These are phyloP conservation scores for Nymphicus hollandicus DNA, from an alignment of 2,113 vertebrate genomes.

Conservation along the genomic window DNA sequence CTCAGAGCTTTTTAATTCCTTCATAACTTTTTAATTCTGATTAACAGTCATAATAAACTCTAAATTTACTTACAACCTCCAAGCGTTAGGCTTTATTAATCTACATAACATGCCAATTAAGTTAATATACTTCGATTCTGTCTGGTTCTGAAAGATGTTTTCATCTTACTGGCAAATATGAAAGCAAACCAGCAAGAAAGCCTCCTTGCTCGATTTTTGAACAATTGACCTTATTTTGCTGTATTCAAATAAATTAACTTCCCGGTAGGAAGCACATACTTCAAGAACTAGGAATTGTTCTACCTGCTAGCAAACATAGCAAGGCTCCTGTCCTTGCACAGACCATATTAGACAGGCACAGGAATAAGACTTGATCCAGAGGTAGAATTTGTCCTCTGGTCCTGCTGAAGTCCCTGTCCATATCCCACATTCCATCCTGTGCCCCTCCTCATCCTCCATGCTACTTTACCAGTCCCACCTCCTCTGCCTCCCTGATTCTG, in stretches of 20 bases:
- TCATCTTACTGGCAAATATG: not conserved
- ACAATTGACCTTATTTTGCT: not conserved
- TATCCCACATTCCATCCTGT: not conserved
- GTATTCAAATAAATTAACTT: not conserved
- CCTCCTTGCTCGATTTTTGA: not conserved
- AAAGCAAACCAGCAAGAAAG: not conserved
- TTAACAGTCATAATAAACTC: constrained; percentile 50
- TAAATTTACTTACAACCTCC: constrained; percentile 23
- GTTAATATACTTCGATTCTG: not conserved
- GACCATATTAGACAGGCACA: not conserved
- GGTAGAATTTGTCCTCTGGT: not conserved
- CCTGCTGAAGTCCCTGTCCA: not conserved
- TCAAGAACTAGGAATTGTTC: not conserved
- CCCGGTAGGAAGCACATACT: not conserved
- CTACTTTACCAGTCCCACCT: not conserved
- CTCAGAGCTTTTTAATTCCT: constrained; percentile 11
- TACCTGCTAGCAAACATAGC: not conserved
- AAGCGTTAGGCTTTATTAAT: constrained; percentile 31
- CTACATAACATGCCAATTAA: constrained; percentile 44
- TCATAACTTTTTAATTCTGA: constrained; percentile 31
- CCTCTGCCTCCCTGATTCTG: not conserved
- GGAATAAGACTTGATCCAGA: not conserved
- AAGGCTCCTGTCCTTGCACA: not conserved
- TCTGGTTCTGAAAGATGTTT: constrained; percentile 14
- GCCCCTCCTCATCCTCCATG: not conserved